Evolutionary conservation across 2,888 invertebrate species (phyloP).

Genomic region (Thumatha senex): DNA sequence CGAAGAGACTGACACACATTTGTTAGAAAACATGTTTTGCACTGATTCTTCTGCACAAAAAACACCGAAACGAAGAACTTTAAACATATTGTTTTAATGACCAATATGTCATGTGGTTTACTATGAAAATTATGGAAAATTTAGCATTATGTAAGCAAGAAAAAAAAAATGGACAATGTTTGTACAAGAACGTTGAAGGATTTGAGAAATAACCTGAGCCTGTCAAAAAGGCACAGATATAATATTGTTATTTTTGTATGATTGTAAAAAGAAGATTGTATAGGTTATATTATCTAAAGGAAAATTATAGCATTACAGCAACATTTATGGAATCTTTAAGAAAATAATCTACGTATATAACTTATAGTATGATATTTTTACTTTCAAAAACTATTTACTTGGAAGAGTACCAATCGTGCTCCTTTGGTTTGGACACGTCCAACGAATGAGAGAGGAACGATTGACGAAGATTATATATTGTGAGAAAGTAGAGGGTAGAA

Average conservation of each 20-base stretch:
- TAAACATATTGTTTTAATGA: slow-evolving; percentile 2
- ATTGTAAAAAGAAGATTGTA: not conserved
- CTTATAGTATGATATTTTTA: no score
- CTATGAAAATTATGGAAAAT: not conserved
- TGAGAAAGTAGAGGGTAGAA: no score
- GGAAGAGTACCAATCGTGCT: no score
- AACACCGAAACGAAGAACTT: not conserved
- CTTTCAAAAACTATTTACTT: no score
- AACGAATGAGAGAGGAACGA: no score
- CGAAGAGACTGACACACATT: not conserved
- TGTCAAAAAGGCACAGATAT: not conserved
- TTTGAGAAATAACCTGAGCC: no score
- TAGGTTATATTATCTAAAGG: not conserved
- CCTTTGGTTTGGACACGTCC: no score
- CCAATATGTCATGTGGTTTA: no score
- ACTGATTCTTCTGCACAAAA: not conserved
- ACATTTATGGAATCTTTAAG: no score
- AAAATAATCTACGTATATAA: no score
- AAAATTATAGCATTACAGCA: no score
- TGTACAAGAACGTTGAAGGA: not conserved
- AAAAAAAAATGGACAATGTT: not conserved
- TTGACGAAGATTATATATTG: no score
- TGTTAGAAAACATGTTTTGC: not conserved
- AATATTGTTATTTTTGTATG: not conserved
- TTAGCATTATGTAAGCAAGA: not conserved